phyloP scores from a whole-genome alignment of 2,797 vertebrate species.

The Limosa lapponica region DNA sequence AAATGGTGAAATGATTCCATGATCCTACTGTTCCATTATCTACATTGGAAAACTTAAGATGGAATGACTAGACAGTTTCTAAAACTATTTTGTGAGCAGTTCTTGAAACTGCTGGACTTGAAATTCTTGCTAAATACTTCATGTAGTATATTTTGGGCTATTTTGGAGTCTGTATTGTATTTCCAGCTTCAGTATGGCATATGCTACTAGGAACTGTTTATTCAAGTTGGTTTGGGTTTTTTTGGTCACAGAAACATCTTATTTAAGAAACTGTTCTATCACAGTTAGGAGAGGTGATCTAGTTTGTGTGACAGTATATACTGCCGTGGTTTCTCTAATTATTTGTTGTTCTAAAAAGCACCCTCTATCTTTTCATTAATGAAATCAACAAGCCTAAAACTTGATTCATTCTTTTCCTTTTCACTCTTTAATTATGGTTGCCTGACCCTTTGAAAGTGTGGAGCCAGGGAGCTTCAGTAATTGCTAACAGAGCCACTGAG shows the following conservation, averaged over 20 bases:
- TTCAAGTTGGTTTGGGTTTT: neutral
- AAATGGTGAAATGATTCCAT: neutral
- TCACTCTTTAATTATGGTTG: constrained; percentile 58
- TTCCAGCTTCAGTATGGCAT: neutral
- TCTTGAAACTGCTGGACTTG: neutral
- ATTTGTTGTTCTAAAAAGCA: neutral
- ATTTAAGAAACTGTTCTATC: neutral
- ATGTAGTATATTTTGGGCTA: neutral
- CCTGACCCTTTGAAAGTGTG: constrained; percentile 51
- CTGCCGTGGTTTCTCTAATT: neutral
- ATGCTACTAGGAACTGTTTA: neutral
- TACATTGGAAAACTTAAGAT: neutral
- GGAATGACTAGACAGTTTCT: neutral
- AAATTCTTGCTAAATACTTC: neutral
- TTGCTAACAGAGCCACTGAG: constrained; percentile 40
- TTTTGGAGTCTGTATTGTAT: neutral
- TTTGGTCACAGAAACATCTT: neutral
- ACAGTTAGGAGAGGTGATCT: neutral
- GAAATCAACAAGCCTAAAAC: neutral
- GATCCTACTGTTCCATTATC: neutral
- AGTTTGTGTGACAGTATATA: neutral
- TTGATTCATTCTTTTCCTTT: constrained; percentile 18
- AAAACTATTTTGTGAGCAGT: neutral
- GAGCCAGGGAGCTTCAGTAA: constrained; percentile 71
- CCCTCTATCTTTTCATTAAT: neutral